Evolutionary conservation across 2,797 vertebrate species (phyloP).

Genomic region (Limnodromus scolopaceus): DNA sequence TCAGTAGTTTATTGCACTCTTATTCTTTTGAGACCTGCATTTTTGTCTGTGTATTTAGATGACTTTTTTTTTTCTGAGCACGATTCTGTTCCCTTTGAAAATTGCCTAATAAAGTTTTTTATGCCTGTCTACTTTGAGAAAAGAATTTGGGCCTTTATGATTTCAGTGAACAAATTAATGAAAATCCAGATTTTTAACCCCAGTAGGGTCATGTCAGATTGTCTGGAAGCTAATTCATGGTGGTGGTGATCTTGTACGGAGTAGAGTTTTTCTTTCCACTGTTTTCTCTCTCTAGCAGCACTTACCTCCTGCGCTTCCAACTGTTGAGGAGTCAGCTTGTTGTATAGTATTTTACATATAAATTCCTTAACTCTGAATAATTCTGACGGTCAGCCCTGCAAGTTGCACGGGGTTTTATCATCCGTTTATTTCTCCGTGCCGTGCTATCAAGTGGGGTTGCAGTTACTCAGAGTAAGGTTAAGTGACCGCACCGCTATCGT

Average conservation of each 20-base stretch:
- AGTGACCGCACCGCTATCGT: background rate
- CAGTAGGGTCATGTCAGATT: conserved; percentile 6
- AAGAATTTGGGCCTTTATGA: background rate
- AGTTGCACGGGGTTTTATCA: background rate
- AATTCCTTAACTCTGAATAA: background rate
- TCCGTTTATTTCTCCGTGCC: background rate
- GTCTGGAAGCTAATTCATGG: conserved; percentile 47
- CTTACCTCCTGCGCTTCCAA: background rate
- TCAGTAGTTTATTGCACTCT: background rate
- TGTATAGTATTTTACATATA: background rate
- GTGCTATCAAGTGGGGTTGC: background rate
- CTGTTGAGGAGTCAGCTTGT: background rate
- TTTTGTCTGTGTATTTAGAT: conserved; percentile 23
- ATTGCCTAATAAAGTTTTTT: background rate
- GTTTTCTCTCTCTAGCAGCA: background rate
- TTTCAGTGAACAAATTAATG: background rate
- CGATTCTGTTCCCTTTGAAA: background rate
- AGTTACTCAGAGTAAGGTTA: background rate
- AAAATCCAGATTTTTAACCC: conserved; percentile 22
- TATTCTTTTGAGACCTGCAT: background rate
- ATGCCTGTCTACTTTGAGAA: background rate
- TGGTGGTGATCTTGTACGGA: background rate
- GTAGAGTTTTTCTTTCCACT: conserved; percentile 15
- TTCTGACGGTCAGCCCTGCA: background rate
- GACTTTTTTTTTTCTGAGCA: background rate